Evolutionary conservation across 1,140 invertebrate genomes (phyloP).

Genomic region (Cydia strobilella): DNA sequence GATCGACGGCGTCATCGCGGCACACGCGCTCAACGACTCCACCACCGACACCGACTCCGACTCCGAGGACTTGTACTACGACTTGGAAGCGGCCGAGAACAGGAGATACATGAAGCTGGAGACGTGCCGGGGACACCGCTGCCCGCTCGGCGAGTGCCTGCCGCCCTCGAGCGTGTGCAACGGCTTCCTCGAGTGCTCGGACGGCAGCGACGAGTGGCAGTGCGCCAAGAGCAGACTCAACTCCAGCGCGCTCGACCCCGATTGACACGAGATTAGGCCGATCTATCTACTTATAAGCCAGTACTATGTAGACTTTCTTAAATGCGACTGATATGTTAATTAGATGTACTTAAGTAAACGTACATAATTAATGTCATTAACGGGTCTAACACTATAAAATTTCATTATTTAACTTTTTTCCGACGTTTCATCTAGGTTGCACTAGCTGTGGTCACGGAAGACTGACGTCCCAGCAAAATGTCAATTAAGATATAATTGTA

Average conservation of each 20-base stretch:
- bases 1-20: constrained; percentile 83
- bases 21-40: constrained; percentile 56
- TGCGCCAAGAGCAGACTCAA: constrained; percentile 59
- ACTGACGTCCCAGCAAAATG: no score
- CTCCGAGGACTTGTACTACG: constrained; percentile 69
- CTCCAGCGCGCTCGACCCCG: constrained; percentile 52
- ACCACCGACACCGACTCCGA: constrained; percentile 52
- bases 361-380: no score
- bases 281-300: constrained; percentile 55
- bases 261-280: constrained; percentile 42
- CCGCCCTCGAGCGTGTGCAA: constrained; percentile 86
- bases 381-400: no score
- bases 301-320: constrained; percentile 56
- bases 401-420: no score
- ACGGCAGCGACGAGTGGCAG: constrained; percentile 86
- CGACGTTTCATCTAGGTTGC: no score
- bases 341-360: constrained; percentile 41
- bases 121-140: constrained; percentile 85
- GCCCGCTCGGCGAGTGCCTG: constrained; percentile 88
- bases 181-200: constrained; percentile 87
- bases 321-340: constrained; percentile 76
- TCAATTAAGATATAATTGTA: no score
- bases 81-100: constrained; percentile 73
- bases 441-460: no score
- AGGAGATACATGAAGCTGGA: constrained; percentile 62